These are phyloP conservation scores for Pteromalus puparum DNA, from an alignment of 1,140 invertebrate species.

Conservation along the genomic window DNA sequence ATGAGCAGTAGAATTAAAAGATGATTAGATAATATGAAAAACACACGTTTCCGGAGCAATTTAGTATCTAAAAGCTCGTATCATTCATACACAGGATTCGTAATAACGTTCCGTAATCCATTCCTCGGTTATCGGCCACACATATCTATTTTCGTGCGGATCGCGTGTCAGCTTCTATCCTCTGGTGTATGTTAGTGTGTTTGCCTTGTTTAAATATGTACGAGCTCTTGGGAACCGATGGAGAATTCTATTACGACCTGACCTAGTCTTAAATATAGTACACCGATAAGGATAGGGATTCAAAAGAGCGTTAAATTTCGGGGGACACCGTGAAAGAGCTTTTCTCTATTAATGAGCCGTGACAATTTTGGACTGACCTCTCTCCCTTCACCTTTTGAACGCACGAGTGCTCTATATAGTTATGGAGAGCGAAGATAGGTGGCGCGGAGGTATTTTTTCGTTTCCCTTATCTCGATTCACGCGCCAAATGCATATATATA, in stretches of 20 bases:
- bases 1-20: too few species aligned
- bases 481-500: too few species aligned
- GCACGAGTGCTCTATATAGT: too few species aligned
- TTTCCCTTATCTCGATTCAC: too few species aligned
- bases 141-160: not conserved
- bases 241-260: not conserved
- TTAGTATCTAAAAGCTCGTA: too few species aligned
- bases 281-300: not conserved
- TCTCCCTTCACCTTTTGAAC: too few species aligned
- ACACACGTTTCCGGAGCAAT: too few species aligned
- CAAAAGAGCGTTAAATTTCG: not conserved
- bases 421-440: too few species aligned
- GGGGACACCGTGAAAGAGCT: not conserved
- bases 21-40: too few species aligned
- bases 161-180: not conserved
- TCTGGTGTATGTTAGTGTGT: too few species aligned
- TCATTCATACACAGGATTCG: too few species aligned
- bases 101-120: slow-evolving; percentile 1
- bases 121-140: not conserved
- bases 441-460: too few species aligned
- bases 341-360: not conserved
- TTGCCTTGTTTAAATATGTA: not conserved
- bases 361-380: not conserved
- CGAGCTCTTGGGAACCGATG: not conserved
- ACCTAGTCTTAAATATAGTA: not conserved